Percentiles rank a stretch among this genome's conserved stretches.
Evolutionary conservation across 1,140 invertebrate species (phyloP).

Genomic region (Drosophila prosaltans): DNA sequence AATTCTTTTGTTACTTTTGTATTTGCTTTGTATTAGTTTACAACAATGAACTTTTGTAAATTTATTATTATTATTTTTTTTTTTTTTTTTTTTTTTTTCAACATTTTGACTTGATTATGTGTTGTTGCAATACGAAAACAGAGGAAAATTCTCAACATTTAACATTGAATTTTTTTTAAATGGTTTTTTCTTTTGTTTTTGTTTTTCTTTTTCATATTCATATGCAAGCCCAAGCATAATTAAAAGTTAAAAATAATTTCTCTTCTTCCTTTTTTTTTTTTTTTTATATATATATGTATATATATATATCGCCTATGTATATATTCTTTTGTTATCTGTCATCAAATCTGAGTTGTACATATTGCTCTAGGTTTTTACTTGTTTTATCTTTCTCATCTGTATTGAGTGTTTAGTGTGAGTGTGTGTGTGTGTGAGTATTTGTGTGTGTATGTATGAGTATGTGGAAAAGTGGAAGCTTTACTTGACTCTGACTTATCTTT

Average conservation of each 20-base stretch:
- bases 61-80: constrained; percentile 31
- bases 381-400: constrained; percentile 24
- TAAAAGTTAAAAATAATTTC: constrained; percentile 49
- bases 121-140: constrained; percentile 39
- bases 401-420: constrained; percentile 12
- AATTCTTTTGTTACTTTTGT: background rate
- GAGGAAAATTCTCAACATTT: constrained; percentile 43
- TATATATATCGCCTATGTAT: constrained; percentile 2
- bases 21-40: constrained; percentile 21
- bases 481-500: constrained; percentile 22
- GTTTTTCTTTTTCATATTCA: constrained; percentile 23
- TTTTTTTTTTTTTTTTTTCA: constrained; percentile 32
- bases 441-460: constrained; percentile 18
- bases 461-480: constrained; percentile 61
- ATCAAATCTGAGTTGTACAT: constrained; percentile 54
- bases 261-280: constrained; percentile 24
- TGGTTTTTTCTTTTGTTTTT: constrained; percentile 33
- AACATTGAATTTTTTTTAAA: constrained; percentile 43
- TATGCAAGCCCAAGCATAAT: constrained; percentile 62
- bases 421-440: constrained; percentile 14
- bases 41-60: constrained; percentile 46
- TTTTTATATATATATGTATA: background rate
- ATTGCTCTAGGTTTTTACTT: constrained; percentile 64
- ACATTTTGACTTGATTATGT: constrained; percentile 47
- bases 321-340: constrained; percentile 2